Conservation (phyloP, 2,888 invertebrate genomes). For the Tenthredo livida region DNA sequence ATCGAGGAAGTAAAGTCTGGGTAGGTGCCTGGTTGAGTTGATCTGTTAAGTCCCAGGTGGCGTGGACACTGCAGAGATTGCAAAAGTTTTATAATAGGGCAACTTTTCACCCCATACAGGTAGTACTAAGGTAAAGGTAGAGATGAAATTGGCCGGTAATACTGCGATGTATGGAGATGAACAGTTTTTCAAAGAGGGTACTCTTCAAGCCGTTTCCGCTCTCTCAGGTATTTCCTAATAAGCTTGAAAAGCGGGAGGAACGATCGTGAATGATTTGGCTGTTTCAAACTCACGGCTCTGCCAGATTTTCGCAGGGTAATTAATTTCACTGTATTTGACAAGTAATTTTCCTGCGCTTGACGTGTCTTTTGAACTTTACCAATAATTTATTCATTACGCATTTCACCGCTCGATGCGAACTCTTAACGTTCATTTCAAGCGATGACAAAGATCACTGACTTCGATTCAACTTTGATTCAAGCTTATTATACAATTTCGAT, state of each 20-base stretch:
- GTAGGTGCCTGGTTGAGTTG: slow-evolving; percentile 4
- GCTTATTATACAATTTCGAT: background rate
- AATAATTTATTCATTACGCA: slow-evolving; percentile 2
- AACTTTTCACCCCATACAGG: background rate
- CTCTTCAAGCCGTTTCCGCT: background rate
- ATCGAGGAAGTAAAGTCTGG: background rate
- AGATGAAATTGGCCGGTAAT: background rate
- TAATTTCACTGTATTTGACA: slow-evolving; percentile 42
- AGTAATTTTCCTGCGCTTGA: slow-evolving; percentile 33
- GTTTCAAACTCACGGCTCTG: background rate
- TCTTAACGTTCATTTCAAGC: background rate
- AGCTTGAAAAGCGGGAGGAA: background rate
- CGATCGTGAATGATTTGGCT: slow-evolving; percentile 13
- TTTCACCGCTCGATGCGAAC: background rate
- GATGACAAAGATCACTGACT: background rate
- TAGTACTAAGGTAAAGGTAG: background rate
- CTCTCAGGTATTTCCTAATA: background rate
- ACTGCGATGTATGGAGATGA: background rate
- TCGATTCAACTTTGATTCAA: background rate
- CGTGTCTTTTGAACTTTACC: slow-evolving; percentile 21
- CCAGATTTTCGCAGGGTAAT: slow-evolving; percentile 1
- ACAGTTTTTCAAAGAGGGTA: background rate
- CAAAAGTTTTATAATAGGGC: background rate
- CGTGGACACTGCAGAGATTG: slow-evolving; percentile 6
- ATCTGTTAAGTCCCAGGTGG: slow-evolving; percentile 5